These are phyloP conservation scores for Elephantulus edwardii DNA, from an alignment of 2,113 vertebrate species.

Conservation along the genomic window DNA sequence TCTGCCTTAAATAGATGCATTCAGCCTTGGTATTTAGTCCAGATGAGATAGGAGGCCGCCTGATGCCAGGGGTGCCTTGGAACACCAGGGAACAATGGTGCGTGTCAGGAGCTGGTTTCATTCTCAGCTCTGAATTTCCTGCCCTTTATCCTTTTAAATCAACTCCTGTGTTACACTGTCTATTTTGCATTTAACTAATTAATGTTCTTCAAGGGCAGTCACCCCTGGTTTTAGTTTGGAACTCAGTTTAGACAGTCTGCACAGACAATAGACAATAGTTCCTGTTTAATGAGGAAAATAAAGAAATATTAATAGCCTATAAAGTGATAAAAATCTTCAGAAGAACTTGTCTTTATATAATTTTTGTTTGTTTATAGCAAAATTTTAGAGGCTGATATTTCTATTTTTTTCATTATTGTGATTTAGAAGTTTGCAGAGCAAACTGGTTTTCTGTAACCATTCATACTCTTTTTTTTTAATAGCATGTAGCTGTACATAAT, in stretches of 20 bases:
- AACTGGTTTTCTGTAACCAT: too few species aligned
- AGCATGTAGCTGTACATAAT: too few species aligned
- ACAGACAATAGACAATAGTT: neutral
- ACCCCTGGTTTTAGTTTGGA: neutral
- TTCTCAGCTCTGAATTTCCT: conserved; percentile 60
- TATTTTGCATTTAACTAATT: conserved; percentile 14
- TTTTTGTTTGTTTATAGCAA: neutral
- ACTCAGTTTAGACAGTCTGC: neutral
- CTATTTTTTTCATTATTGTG: too few species aligned
- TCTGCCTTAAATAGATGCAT: conserved; percentile 70
- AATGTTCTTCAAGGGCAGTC: conserved; percentile 11
- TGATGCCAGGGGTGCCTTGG: neutral
- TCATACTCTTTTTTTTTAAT: too few species aligned
- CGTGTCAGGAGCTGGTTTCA: neutral
- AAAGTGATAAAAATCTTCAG: neutral
- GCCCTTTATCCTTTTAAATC: conserved; percentile 46
- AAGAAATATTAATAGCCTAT: neutral
- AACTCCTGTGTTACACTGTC: neutral
- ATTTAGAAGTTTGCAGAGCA: too few species aligned
- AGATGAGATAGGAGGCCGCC: conserved; percentile 68
- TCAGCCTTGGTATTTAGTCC: conserved; percentile 74
- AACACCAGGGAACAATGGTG: conserved; percentile 40
- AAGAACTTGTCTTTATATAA: neutral
- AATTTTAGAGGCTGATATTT: too few species aligned
- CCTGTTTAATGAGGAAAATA: neutral